phyloP scores from a whole-genome alignment of 23 tunicate genomes.

The Styela plicata region DNA sequence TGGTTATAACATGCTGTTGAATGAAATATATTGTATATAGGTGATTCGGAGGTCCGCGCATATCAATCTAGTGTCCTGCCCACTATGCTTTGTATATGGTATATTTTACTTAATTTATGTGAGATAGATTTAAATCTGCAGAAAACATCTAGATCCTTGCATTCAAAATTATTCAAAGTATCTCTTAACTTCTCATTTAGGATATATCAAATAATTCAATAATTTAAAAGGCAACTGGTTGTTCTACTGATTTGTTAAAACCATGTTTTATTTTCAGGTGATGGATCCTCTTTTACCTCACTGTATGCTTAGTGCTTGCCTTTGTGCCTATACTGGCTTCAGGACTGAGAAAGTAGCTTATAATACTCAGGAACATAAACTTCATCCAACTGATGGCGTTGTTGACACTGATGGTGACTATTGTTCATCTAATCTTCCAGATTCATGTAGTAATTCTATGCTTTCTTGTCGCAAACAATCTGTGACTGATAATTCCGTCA shows the following conservation, averaged over 20 bases:
- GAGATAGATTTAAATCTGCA: too few relatives aligned
- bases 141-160: too few relatives aligned
- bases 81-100: too few relatives aligned
- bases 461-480: neutral
- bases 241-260: too few relatives aligned
- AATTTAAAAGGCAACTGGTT: too few relatives aligned
- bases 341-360: slow-evolving; percentile 40
- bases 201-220: too few relatives aligned
- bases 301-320: slow-evolving; percentile 56
- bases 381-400: neutral
- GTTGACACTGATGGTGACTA: neutral
- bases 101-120: too few relatives aligned
- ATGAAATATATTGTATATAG: too few relatives aligned
- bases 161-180: too few relatives aligned
- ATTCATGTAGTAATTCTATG: neutral
- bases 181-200: neutral
- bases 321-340: slow-evolving; percentile 56
- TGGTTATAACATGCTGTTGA: too few relatives aligned
- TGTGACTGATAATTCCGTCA: slow-evolving; percentile 23
- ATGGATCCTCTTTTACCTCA: slow-evolving; percentile 81
- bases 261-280: slow-evolving; percentile 29
- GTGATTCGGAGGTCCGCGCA: too few relatives aligned
- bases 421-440: slow-evolving; percentile 31
- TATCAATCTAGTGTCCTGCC: too few relatives aligned
- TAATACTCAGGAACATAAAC: slow-evolving; percentile 32